Conservation (phyloP, 2,797 vertebrate species). For the Thripadectes ignobilis region DNA sequence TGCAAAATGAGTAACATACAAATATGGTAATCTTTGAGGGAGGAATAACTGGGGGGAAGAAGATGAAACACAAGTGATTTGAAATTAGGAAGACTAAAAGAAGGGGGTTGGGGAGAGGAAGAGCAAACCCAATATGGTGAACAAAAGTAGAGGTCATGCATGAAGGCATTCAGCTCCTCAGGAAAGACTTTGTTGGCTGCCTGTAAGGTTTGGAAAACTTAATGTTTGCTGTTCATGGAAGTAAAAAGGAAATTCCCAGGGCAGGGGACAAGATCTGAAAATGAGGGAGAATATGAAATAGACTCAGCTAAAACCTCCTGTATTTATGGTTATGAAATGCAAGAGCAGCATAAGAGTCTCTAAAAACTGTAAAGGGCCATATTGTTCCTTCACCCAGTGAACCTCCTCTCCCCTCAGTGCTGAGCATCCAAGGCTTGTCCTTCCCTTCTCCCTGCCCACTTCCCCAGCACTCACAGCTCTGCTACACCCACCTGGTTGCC, state of each 20-base stretch:
- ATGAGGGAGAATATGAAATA: not conserved
- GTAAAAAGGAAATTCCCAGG: not conserved
- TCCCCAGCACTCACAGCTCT: not conserved
- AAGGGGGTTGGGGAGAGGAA: not conserved
- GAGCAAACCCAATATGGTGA: not conserved
- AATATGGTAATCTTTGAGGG: not conserved
- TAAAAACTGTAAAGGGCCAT: not conserved
- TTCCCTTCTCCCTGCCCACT: not conserved
- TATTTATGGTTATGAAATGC: not conserved
- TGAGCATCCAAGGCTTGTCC: not conserved
- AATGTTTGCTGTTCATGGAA: not conserved
- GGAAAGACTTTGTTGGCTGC: not conserved
- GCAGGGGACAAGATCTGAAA: not conserved
- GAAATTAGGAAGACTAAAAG: not conserved
- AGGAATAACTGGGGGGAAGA: slow-evolving; percentile 12
- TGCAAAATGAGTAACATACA: not conserved
- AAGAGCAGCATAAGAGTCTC: not conserved
- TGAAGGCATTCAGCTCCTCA: not conserved
- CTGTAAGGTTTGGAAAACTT: not conserved
- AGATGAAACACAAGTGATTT: not conserved
- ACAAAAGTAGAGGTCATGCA: fast-evolving
- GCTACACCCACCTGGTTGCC: not conserved
- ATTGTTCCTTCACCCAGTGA: not conserved
- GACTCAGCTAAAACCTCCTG: not conserved
- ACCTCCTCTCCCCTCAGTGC: not conserved